These are phyloP conservation scores for Drosophila prostipennis DNA, from an alignment of 2,888 invertebrate species.

Conservation along the genomic window DNA sequence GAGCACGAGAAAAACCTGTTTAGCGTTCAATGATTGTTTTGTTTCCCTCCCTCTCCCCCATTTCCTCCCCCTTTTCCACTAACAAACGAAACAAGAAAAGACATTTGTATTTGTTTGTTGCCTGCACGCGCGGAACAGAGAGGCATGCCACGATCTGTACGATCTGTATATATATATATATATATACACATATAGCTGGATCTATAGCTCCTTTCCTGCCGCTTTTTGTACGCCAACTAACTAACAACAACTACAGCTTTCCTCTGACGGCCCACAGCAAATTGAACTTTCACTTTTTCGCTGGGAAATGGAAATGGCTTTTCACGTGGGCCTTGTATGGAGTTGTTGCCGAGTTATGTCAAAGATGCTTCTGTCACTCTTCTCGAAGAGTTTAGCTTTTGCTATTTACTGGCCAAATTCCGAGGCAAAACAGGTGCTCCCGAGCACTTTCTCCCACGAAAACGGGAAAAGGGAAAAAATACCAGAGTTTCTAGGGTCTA, in stretches of 20 bases:
- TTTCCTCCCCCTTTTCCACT: neutral
- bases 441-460: slow-evolving; percentile 64
- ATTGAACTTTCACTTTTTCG: slow-evolving; percentile 79
- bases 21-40: slow-evolving; percentile 72
- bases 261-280: slow-evolving; percentile 52
- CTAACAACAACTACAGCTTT: slow-evolving; percentile 17
- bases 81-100: slow-evolving; percentile 49
- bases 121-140: slow-evolving; percentile 55
- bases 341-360: slow-evolving; percentile 54
- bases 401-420: slow-evolving; percentile 15
- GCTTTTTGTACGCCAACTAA: slow-evolving; percentile 12
- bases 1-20: slow-evolving; percentile 76
- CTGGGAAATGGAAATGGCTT: slow-evolving; percentile 47
- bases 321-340: slow-evolving; percentile 19
- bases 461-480: slow-evolving; percentile 36
- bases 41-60: slow-evolving; percentile 31
- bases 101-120: slow-evolving; percentile 69
- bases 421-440: slow-evolving; percentile 58
- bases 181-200: neutral
- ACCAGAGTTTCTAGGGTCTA: no score
- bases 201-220: neutral
- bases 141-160: slow-evolving; percentile 31
- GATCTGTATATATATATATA: neutral
- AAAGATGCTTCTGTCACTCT: slow-evolving; percentile 53
- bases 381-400: slow-evolving; percentile 58